A percentile compares a stretch with the other conserved stretches of the same genome.
phyloP scores from a whole-genome alignment of 2,797 vertebrate genomes.

The Coccyzus lansbergi region DNA sequence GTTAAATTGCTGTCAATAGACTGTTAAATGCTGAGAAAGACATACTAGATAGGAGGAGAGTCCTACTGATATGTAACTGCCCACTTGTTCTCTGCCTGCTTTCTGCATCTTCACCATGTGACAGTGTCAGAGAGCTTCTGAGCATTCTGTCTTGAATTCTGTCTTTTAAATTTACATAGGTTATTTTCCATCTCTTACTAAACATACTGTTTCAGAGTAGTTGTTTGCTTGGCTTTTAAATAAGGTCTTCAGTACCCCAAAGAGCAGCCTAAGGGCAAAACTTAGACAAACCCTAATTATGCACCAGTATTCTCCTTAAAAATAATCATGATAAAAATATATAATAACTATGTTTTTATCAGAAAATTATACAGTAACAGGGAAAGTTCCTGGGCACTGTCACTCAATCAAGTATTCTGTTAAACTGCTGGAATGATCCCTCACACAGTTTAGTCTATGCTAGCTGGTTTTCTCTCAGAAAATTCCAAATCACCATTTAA shows the following conservation, averaged over 20 bases:
- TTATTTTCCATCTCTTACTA: background rate
- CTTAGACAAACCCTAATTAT: background rate
- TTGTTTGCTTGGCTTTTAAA: background rate
- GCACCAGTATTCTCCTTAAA: background rate
- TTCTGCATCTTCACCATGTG: background rate
- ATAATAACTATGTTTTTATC: background rate
- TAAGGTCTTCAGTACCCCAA: background rate
- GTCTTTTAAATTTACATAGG: background rate
- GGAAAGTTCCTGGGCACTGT: background rate
- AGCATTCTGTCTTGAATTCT: background rate
- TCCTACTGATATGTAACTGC: fast-evolving
- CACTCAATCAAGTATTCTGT: background rate
- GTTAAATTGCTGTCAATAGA: background rate
- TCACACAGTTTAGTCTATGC: background rate
- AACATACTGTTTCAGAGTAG: background rate
- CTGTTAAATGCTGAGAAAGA: background rate
- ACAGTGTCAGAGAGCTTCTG: background rate
- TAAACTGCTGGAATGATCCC: background rate
- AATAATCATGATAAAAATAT: background rate
- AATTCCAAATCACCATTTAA: background rate
- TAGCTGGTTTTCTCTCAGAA: background rate
- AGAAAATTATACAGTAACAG: background rate
- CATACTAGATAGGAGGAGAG: background rate
- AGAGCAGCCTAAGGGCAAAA: background rate
- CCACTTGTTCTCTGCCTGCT: background rate